Conservation (phyloP, 2,888 invertebrate genomes). For the Volucella inanis region DNA sequence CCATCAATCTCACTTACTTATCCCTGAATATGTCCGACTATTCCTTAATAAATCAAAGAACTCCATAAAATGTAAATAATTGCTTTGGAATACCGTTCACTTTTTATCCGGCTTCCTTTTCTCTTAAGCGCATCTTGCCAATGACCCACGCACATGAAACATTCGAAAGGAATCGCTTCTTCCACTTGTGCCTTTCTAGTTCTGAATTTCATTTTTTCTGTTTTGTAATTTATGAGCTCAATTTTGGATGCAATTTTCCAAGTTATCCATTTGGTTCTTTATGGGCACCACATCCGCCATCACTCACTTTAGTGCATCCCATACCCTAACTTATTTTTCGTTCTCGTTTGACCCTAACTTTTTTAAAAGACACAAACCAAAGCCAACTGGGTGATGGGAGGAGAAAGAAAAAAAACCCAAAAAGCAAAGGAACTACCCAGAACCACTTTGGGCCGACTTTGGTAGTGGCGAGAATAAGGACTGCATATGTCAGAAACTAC, state of each 20-base stretch:
- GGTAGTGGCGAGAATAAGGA: background rate
- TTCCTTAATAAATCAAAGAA: conserved; percentile 56
- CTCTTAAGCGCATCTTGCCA: conserved; percentile 1
- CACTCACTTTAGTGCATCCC: conserved; percentile 73
- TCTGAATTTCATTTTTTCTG: conserved; percentile 18
- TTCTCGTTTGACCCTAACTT: conserved; percentile 50
- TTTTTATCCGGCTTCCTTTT: conserved; percentile 24
- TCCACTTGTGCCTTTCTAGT: conserved; percentile 48
- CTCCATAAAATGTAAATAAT: conserved; percentile 69
- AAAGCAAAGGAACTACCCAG: conserved; percentile 26
- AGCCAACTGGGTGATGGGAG: background rate
- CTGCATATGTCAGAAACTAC: conserved; percentile 30
- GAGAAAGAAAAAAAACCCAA: conserved; percentile 11
- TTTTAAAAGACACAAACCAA: conserved; percentile 32
- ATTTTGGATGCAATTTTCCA: conserved; percentile 72
- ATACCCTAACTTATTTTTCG: conserved; percentile 47
- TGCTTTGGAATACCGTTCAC: conserved; percentile 46
- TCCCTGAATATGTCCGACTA: conserved; percentile 33
- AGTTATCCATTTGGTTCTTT: conserved; percentile 64
- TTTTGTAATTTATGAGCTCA: conserved; percentile 65
- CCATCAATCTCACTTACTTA: conserved; percentile 54
- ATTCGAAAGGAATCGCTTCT: conserved; percentile 41
- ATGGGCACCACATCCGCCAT: conserved; percentile 66
- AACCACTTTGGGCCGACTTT: conserved; percentile 16
- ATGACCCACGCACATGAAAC: conserved; percentile 56